Percentiles rank a stretch among this genome's conserved stretches.
Evolutionary conservation across 2,888 invertebrate species (phyloP).

Genomic region (Lithosia quadra): DNA sequence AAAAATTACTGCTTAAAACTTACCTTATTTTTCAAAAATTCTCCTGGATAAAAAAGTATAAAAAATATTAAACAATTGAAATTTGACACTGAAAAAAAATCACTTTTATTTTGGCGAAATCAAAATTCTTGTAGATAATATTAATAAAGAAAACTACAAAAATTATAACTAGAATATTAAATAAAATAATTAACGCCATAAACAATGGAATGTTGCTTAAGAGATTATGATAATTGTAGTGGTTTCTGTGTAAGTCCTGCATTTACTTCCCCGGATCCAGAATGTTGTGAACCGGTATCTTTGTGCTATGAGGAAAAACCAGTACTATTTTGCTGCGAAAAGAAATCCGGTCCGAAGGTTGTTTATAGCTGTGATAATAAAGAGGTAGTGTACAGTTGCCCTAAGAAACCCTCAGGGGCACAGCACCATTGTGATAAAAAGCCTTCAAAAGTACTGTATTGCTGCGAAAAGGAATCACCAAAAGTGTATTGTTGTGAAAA

Average conservation of each 20-base stretch:
- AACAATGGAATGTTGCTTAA: slow-evolving; percentile 72
- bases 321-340: slow-evolving; percentile 25
- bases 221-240: slow-evolving; percentile 59
- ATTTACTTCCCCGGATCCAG: slow-evolving; percentile 52
- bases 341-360: slow-evolving; percentile 11
- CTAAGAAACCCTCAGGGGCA: not conserved
- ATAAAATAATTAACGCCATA: slow-evolving; percentile 30
- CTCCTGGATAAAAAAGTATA: slow-evolving; percentile 12
- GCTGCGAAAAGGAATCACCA: slow-evolving; percentile 53
- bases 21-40: slow-evolving; percentile 16
- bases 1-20: not conserved
- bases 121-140: slow-evolving; percentile 55
- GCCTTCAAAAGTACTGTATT: slow-evolving; percentile 53
- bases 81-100: slow-evolving; percentile 49
- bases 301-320: slow-evolving; percentile 14
- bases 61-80: slow-evolving; percentile 36
- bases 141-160: slow-evolving; percentile 50
- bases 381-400: slow-evolving; percentile 11
- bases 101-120: slow-evolving; percentile 36
- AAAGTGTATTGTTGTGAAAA: slow-evolving; percentile 19
- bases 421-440: slow-evolving; percentile 42
- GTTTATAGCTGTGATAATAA: slow-evolving; percentile 13
- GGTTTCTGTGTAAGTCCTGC: slow-evolving; percentile 68
- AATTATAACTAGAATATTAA: slow-evolving; percentile 27
- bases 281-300: slow-evolving; percentile 55